These are phyloP conservation scores for Varanus komodoensis DNA, from an alignment of 2,113 vertebrate genomes.

Conservation along the genomic window DNA sequence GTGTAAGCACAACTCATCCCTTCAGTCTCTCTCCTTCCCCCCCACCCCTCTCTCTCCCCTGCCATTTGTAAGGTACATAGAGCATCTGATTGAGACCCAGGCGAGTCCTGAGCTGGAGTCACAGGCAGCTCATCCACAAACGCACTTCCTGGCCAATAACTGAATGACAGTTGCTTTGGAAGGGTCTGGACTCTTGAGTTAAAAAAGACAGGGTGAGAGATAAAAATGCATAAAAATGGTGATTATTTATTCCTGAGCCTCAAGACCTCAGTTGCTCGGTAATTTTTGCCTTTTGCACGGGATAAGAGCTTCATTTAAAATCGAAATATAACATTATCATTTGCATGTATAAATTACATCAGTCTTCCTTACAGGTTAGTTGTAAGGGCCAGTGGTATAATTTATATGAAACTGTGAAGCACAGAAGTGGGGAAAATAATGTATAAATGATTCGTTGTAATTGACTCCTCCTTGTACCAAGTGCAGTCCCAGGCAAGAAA, in stretches of 20 bases:
- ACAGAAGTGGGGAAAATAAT: accelerated
- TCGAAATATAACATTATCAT: neutral
- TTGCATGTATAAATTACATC: neutral
- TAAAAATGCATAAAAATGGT: neutral
- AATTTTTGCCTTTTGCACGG: neutral
- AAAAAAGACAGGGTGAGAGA: neutral
- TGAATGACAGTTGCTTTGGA: neutral
- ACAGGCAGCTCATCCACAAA: neutral
- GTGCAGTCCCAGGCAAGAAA: neutral
- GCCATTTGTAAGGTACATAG: neutral
- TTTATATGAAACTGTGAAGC: neutral
- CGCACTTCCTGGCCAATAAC: too few species aligned
- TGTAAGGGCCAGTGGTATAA: neutral
- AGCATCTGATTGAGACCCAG: neutral
- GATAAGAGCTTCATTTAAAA: neutral
- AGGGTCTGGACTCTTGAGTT: neutral
- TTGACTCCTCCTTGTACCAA: neutral
- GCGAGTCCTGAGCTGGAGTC: too few species aligned
- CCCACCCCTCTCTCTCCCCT: neutral
- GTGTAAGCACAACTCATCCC: too few species aligned
- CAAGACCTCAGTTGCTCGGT: neutral
- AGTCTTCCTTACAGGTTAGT: neutral
- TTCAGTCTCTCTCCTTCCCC: neutral
- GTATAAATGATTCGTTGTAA: neutral
- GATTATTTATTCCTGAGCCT: neutral